Conservation (phyloP, 2,113 vertebrate genomes). For the Corythoichthys intestinalis region DNA sequence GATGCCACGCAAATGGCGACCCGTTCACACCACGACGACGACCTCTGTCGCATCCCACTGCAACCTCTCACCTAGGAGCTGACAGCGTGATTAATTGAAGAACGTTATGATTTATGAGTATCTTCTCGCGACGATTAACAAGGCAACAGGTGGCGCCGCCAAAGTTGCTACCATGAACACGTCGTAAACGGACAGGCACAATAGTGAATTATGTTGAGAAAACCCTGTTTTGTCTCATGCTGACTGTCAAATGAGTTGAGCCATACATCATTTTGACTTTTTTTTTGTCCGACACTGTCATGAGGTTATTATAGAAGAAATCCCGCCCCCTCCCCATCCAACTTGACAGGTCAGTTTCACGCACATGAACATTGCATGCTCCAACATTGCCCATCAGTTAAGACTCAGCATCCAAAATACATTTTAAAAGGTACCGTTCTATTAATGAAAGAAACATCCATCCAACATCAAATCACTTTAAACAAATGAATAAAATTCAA, state of each 20-base stretch:
- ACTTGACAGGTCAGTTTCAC: constrained; percentile 27
- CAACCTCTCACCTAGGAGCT: constrained; percentile 86
- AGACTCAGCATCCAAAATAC: background rate
- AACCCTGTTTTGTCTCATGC: constrained; percentile 67
- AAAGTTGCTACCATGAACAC: constrained; percentile 83
- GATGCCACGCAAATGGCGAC: constrained; percentile 87
- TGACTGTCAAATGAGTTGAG: constrained; percentile 63
- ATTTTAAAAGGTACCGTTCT: too few relatives aligned
- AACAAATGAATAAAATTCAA: too few relatives aligned
- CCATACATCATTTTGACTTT: constrained; percentile 80
- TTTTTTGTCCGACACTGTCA: constrained; percentile 62
- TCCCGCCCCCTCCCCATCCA: constrained; percentile 44
- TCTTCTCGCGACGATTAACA: constrained; percentile 95
- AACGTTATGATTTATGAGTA: constrained; percentile 99
- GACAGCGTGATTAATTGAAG: constrained; percentile 99
- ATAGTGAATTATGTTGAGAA: constrained; percentile 67
- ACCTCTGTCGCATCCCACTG: constrained; percentile 90
- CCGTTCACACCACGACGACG: constrained; percentile 86
- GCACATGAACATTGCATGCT: constrained; percentile 14
- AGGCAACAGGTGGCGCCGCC: constrained; percentile 98
- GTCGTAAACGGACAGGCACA: constrained; percentile 74
- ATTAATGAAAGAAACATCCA: too few relatives aligned
- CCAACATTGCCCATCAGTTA: constrained; percentile 16
- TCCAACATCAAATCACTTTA: too few relatives aligned
- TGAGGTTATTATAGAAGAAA: constrained; percentile 60